Percentiles rank a stretch among this genome's conserved stretches.
These are phyloP conservation scores for Zaprionus taronus DNA, from an alignment of 1,140 invertebrate species.

Conservation along the genomic window DNA sequence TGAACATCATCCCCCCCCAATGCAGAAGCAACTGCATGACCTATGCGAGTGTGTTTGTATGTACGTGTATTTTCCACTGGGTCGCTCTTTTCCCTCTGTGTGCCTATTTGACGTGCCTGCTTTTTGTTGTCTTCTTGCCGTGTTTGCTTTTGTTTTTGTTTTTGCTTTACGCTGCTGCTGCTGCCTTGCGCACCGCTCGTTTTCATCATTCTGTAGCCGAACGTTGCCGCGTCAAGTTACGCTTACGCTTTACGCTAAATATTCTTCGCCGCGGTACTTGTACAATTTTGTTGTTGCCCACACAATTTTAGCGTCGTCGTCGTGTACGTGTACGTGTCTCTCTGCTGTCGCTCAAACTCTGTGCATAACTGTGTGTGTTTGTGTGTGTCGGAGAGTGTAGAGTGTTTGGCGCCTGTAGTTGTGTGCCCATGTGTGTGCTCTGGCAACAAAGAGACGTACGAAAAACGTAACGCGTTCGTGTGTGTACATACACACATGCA, in stretches of 20 bases:
- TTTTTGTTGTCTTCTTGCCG: conserved; percentile 19
- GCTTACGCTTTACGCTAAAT: conserved; percentile 50
- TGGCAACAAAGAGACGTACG: conserved; percentile 42
- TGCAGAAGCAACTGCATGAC: conserved; percentile 13
- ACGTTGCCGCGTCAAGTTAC: conserved; percentile 64
- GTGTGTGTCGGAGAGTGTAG: conserved; percentile 14
- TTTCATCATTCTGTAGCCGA: conserved; percentile 61
- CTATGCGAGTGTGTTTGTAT: conserved; percentile 12
- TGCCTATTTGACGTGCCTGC: conserved; percentile 46
- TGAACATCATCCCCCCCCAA: conserved; percentile 1
- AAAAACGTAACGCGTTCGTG: conserved; percentile 47
- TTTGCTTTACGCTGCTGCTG: conserved; percentile 46
- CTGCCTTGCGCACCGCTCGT: conserved; percentile 33
- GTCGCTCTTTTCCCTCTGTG: conserved; percentile 25
- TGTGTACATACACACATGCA: conserved; percentile 50
- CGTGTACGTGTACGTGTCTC: conserved; percentile 44
- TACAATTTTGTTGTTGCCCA: conserved; percentile 21
- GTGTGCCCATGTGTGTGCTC: conserved; percentile 12
- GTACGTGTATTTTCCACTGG: conserved; percentile 23
- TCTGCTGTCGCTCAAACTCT: background rate
- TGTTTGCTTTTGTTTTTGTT: conserved; percentile 41
- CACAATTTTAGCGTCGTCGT: conserved; percentile 43
- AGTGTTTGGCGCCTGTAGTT: conserved; percentile 2
- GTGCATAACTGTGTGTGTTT: conserved; percentile 12
- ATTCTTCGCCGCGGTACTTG: conserved; percentile 28